Evolutionary conservation across 2,113 vertebrate species (phyloP).

Genomic region (Xyrauchen texanus): DNA sequence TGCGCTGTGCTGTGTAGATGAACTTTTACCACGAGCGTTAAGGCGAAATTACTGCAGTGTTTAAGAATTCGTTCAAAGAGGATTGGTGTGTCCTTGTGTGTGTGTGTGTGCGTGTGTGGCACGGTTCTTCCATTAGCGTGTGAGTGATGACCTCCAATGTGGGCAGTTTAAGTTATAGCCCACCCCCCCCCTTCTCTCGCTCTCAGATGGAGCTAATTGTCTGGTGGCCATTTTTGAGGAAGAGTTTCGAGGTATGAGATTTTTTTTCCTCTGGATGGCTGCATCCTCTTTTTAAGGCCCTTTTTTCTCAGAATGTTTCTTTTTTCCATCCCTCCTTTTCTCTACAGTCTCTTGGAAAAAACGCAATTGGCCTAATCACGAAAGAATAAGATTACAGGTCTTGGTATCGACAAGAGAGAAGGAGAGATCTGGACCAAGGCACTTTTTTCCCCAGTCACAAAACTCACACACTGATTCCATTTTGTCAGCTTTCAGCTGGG

Average conservation of each 20-base stretch:
- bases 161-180: slow-evolving; percentile 53
- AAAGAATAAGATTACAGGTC: slow-evolving; percentile 46
- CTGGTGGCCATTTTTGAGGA: slow-evolving; percentile 63
- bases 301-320: not conserved
- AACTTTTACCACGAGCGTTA: slow-evolving; percentile 5
- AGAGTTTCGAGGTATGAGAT: slow-evolving; percentile 64
- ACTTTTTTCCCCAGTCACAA: slow-evolving; percentile 49
- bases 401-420: slow-evolving; percentile 34
- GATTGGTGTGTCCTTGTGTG: slow-evolving; percentile 8
- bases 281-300: slow-evolving; percentile 24
- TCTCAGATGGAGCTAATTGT: slow-evolving; percentile 61
- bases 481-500: slow-evolving; percentile 77
- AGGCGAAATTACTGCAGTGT: slow-evolving; percentile 19
- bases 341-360: not conserved
- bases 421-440: slow-evolving; percentile 20
- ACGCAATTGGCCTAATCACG: slow-evolving; percentile 28
- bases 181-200: slow-evolving; percentile 11
- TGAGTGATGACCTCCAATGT: slow-evolving; percentile 60
- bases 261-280: slow-evolving; percentile 17
- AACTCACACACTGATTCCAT: slow-evolving; percentile 69
- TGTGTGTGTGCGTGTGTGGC: not conserved
- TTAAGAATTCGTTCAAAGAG: slow-evolving; percentile 38
- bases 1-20: slow-evolving; percentile 11
- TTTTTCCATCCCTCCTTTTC: not conserved
- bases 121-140: slow-evolving; percentile 55